phyloP scores from a whole-genome alignment of 2,888 invertebrate species.

The Stramonita haemastoma region DNA sequence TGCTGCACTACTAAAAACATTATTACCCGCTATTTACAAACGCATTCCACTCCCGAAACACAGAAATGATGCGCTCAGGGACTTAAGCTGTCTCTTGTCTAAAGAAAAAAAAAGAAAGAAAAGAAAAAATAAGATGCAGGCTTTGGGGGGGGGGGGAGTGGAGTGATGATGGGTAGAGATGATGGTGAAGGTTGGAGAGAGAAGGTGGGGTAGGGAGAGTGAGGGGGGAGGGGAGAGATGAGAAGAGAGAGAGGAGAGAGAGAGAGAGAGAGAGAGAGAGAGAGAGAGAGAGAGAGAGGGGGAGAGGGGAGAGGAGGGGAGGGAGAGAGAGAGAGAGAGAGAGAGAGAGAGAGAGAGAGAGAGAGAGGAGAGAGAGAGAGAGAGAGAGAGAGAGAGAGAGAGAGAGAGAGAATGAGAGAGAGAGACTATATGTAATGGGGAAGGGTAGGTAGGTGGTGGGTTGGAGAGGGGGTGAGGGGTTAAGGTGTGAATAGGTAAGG shows the following conservation, averaged over 20 bases:
- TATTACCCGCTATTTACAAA: slow-evolving; percentile 13
- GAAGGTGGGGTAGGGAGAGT: neutral
- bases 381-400: neutral
- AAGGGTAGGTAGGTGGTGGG: neutral
- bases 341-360: neutral
- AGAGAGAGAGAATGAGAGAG: neutral
- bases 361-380: neutral
- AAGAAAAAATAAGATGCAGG: neutral
- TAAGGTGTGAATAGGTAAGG: neutral
- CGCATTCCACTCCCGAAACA: neutral
- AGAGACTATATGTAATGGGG: neutral
- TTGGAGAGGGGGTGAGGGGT: neutral
- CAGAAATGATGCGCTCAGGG: neutral
- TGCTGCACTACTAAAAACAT: neutral
- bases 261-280: neutral
- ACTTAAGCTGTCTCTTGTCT: neutral
- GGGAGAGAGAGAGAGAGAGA: neutral
- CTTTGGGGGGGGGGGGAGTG: neutral
- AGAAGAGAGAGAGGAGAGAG: neutral
- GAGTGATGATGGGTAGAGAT: neutral
- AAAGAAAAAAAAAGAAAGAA: neutral
- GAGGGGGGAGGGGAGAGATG: neutral
- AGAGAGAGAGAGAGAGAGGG: neutral
- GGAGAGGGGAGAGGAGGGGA: neutral
- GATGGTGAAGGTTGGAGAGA: neutral